Conservation (phyloP, 2,888 invertebrate species). For the Penaeus monodon region DNA sequence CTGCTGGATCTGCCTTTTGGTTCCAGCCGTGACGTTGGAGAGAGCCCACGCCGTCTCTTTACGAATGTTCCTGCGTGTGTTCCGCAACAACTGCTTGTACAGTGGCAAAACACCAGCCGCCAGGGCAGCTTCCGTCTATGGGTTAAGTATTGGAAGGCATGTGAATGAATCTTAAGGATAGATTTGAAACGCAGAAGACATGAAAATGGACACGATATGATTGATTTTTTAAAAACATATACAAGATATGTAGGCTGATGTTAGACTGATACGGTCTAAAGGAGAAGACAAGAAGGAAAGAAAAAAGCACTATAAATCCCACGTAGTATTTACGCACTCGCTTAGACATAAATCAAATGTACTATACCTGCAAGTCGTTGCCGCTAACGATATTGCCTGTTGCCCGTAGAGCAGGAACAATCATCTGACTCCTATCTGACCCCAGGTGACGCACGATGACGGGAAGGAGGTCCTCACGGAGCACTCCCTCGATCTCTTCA, state of each 20-base stretch:
- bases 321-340: no score
- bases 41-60: constrained; percentile 72
- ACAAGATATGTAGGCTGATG: no score
- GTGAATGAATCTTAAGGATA: no score
- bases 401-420: constrained; percentile 71
- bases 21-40: constrained; percentile 73
- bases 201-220: no score
- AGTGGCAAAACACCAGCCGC: constrained; percentile 69
- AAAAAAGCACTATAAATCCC: no score
- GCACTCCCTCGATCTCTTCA: constrained; percentile 26
- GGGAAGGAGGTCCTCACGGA: constrained; percentile 12
- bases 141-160: no score
- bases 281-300: no score
- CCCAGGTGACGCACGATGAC: constrained; percentile 32
- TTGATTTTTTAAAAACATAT: no score
- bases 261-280: no score
- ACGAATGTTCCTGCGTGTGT: constrained; percentile 67
- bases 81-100: constrained; percentile 68
- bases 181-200: no score
- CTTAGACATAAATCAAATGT: no score
- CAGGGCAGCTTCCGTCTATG: constrained; percentile 67
- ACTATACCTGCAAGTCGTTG: constrained; percentile 68
- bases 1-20: constrained; percentile 67
- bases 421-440: constrained; percentile 65
- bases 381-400: constrained; percentile 72